These are phyloP conservation scores for Esox lucius DNA, from an alignment of 2,797 vertebrate genomes.

Conservation along the genomic window DNA sequence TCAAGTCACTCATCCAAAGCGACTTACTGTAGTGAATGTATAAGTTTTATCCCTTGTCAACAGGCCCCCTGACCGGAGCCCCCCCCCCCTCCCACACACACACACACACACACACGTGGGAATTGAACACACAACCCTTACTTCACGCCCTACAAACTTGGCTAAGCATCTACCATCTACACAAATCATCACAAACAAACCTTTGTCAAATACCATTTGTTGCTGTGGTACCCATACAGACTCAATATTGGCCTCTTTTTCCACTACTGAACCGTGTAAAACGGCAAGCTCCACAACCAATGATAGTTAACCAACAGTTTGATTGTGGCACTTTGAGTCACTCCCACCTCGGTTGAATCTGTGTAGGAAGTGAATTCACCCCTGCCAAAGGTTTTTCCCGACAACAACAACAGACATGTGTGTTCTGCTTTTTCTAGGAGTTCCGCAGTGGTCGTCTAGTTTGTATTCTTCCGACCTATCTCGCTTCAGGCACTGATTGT, in stretches of 20 bases:
- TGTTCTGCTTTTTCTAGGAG: conserved; percentile 8
- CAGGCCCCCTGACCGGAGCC: too few relatives aligned
- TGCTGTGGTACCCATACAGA: not conserved
- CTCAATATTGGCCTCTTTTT: conserved; percentile 6
- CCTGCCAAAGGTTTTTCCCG: conserved; percentile 36
- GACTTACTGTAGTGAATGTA: not conserved
- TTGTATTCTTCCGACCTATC: conserved; percentile 31
- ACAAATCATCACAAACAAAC: not conserved
- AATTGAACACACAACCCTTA: too few relatives aligned
- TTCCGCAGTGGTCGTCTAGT: conserved; percentile 15
- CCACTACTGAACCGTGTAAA: conserved; percentile 32
- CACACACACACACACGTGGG: too few relatives aligned
- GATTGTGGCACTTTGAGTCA: conserved; percentile 33
- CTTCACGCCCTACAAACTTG: too few relatives aligned
- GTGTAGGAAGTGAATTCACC: conserved; percentile 10
- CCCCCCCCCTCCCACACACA: too few relatives aligned
- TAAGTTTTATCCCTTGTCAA: too few relatives aligned
- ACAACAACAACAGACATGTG: conserved; percentile 24
- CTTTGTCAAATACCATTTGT: not conserved
- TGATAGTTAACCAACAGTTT: conserved; percentile 48
- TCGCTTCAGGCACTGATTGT: conserved; percentile 36
- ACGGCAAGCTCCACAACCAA: conserved; percentile 1
- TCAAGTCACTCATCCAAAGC: too few relatives aligned
- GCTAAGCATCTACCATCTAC: not conserved
- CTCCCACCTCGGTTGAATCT: conserved; percentile 22